Conservation (phyloP, 1,140 invertebrate species). For the Araneus ventricosus region DNA sequence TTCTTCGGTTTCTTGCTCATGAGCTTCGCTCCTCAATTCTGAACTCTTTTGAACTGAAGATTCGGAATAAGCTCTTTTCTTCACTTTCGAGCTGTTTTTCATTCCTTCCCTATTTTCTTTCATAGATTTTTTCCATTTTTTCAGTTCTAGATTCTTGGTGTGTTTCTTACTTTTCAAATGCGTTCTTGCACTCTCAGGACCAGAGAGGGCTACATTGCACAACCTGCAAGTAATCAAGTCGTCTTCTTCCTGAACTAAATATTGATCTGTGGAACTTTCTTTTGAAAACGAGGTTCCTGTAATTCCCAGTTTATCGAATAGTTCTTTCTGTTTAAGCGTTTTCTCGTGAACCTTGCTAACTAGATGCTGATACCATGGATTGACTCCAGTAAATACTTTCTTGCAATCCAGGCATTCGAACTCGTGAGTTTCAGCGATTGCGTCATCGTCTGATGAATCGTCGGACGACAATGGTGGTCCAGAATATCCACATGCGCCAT, state of each 20-base stretch:
- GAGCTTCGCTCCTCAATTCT: no score
- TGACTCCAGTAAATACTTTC: conserved; percentile 1
- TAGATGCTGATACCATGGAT: conserved; percentile 5
- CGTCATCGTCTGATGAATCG: not conserved
- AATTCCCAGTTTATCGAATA: not conserved
- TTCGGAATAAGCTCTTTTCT: no score
- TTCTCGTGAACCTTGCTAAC: not conserved
- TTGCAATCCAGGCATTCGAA: not conserved
- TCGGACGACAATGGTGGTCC: not conserved
- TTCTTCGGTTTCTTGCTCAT: no score
- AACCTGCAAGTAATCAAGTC: not conserved
- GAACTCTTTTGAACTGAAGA: no score
- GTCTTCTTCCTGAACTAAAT: not conserved
- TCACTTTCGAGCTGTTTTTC: not conserved
- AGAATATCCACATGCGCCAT: not conserved
- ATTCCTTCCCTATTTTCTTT: not conserved
- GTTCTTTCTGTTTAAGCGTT: not conserved
- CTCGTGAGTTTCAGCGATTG: not conserved
- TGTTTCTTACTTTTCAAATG: not conserved
- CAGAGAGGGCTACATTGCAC: not conserved
- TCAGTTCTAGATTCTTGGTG: not conserved
- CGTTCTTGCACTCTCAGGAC: not conserved
- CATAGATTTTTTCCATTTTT: not conserved
- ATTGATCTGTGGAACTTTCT: no score
- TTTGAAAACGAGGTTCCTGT: not conserved